phyloP scores from a whole-genome alignment of 2,888 invertebrate species.

The Drosophila anomalipes region DNA sequence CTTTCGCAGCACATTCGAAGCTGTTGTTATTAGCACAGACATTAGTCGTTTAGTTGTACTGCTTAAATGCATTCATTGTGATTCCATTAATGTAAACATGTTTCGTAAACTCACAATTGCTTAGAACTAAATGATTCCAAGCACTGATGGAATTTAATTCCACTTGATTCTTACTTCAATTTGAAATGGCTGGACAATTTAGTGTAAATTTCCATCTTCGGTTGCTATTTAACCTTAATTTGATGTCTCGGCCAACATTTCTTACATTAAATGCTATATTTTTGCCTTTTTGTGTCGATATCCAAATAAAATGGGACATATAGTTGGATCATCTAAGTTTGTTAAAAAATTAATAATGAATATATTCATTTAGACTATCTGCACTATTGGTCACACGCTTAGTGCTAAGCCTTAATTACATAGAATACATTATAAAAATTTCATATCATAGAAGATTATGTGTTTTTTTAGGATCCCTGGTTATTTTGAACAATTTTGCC shows the following conservation, averaged over 20 bases:
- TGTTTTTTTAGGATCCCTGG: constrained; percentile 19
- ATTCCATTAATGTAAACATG: neutral
- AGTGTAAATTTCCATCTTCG: neutral
- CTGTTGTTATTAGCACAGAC: neutral
- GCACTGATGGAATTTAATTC: neutral
- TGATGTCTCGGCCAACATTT: neutral
- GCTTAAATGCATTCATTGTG: neutral
- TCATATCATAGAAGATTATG: neutral
- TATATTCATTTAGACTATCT: neutral
- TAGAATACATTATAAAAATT: too few species aligned
- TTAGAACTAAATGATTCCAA: neutral
- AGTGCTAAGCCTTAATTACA: neutral
- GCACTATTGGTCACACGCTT: neutral
- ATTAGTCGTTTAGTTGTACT: neutral
- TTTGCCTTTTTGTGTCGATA: neutral
- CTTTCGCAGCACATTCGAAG: neutral
- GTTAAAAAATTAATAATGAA: neutral
- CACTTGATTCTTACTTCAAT: neutral
- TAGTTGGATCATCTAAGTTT: too few species aligned
- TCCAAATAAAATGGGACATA: neutral
- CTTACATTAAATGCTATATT: neutral
- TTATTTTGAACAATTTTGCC: constrained; percentile 27
- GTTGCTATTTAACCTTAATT: neutral
- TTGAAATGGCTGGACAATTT: neutral
- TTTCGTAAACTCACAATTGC: neutral